Conservation (phyloP, 2,888 invertebrate species). For the Podabrus alpinus region DNA sequence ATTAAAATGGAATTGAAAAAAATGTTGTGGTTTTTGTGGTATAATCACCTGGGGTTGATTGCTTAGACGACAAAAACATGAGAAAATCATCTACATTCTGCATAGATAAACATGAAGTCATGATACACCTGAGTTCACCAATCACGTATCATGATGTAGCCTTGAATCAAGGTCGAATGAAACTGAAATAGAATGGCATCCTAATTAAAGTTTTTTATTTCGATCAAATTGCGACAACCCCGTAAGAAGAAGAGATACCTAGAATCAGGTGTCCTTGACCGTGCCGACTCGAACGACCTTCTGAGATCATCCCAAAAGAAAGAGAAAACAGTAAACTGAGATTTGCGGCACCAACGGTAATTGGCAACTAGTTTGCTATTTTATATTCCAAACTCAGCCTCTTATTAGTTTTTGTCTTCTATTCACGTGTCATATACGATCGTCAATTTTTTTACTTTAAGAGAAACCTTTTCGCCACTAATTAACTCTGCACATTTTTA, state of each 20-base stretch:
- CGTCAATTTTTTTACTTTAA: background rate
- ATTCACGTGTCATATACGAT: background rate
- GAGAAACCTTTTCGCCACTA: background rate
- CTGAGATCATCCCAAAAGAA: slow-evolving; percentile 39
- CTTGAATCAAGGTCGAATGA: slow-evolving; percentile 30
- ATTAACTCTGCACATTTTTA: background rate
- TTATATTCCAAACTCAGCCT: slow-evolving; percentile 13
- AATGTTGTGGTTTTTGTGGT: slow-evolving; percentile 17
- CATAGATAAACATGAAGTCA: slow-evolving; percentile 13
- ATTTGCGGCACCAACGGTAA: slow-evolving; percentile 41
- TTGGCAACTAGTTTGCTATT: slow-evolving; percentile 29
- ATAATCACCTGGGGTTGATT: slow-evolving; percentile 3
- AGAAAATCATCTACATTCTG: slow-evolving; percentile 7
- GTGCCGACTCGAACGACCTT: slow-evolving; percentile 35
- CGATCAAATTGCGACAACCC: slow-evolving; percentile 21
- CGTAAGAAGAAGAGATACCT: slow-evolving; percentile 6
- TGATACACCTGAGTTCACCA: slow-evolving; percentile 17
- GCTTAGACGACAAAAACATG: background rate
- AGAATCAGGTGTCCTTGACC: slow-evolving; percentile 39
- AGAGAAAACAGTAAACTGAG: slow-evolving; percentile 34
- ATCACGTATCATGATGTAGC: slow-evolving; percentile 10
- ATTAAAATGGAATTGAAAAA: background rate
- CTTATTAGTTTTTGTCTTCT: background rate
- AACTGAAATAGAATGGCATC: slow-evolving; percentile 24
- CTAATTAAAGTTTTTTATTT: slow-evolving; percentile 29